Percentiles rank a stretch among this genome's conserved stretches.
phyloP scores from a whole-genome alignment of 1,140 invertebrate species.

The Achatina immaculata region DNA sequence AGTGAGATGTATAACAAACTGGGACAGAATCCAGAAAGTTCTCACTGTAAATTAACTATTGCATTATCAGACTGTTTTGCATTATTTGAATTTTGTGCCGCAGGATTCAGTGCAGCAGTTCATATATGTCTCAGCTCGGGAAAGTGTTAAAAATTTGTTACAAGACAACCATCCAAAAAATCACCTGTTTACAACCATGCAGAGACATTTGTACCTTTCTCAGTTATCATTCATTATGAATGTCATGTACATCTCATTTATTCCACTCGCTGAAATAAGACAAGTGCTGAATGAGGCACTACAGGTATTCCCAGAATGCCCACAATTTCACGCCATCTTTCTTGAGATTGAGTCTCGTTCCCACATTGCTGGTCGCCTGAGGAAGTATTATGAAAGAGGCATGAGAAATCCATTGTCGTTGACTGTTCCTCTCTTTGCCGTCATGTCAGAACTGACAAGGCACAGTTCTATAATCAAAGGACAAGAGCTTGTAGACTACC shows the following conservation, averaged over 20 bases:
- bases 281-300: conserved; percentile 50
- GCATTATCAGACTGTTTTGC: conserved; percentile 57
- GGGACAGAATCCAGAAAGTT: background rate
- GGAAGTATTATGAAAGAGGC: conserved; percentile 55
- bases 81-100: conserved; percentile 65
- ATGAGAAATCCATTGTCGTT: conserved; percentile 41
- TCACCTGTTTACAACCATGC: background rate
- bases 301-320: conserved; percentile 54
- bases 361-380: conserved; percentile 54
- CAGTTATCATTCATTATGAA: conserved; percentile 46
- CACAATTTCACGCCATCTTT: conserved; percentile 53
- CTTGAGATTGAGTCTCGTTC: conserved; percentile 54
- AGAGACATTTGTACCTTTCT: background rate
- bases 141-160: background rate
- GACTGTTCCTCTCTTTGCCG: conserved; percentile 51
- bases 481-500: background rate
- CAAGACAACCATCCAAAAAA: background rate
- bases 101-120: conserved; percentile 52
- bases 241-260: conserved; percentile 47
- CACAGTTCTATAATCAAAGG: conserved; percentile 24
- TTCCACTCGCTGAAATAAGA: conserved; percentile 49
- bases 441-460: conserved; percentile 49
- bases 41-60: background rate
- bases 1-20: background rate
- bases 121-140: conserved; percentile 43